phyloP scores from a whole-genome alignment of 2,113 vertebrate genomes.

The Pongo pygmaeus region DNA sequence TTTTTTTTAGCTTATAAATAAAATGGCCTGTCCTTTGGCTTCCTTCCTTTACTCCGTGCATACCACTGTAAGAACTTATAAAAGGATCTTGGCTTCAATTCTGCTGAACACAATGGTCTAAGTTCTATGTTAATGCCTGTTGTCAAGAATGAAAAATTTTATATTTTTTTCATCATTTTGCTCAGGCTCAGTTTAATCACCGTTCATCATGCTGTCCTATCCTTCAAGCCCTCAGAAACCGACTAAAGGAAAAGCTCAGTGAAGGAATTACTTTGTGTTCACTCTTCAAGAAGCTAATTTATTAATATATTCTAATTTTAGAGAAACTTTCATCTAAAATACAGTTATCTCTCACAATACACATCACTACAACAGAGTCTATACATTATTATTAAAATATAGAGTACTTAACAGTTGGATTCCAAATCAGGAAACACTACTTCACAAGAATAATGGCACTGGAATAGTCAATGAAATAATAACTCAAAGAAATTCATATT shows the following conservation, averaged over 20 bases:
- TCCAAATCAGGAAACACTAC: neutral
- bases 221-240: neutral
- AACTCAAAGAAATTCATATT: neutral
- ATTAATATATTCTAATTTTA: constrained; percentile 42
- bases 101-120: neutral
- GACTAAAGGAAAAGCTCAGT: constrained; percentile 27
- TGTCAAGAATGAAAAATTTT: neutral
- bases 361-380: neutral
- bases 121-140: neutral
- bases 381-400: neutral
- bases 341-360: neutral
- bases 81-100: neutral
- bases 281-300: constrained; percentile 3
- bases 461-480: neutral
- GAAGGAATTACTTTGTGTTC: constrained; percentile 30
- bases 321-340: constrained; percentile 29
- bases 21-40: neutral
- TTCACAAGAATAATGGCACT: neutral
- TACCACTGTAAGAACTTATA: neutral
- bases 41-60: neutral
- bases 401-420: neutral
- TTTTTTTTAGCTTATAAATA: neutral
- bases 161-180: neutral
- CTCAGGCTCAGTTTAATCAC: neutral
- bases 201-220: neutral